Conservation (phyloP, 1,140 invertebrate species). For the Drosophila bocqueti region DNA sequence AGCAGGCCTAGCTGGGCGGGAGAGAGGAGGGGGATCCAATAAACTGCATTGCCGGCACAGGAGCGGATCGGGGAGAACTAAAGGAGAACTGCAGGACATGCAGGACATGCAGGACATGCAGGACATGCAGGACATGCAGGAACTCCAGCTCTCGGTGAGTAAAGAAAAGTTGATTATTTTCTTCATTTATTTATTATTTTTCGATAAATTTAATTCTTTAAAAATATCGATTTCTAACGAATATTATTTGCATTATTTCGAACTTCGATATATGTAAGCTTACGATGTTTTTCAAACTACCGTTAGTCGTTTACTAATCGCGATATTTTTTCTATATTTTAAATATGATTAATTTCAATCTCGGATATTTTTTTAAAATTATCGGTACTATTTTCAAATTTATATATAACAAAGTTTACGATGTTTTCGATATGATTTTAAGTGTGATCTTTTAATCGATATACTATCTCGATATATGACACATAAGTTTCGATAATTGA, state of each 20-base stretch:
- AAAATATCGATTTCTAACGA: too few relatives aligned
- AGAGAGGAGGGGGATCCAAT: background rate
- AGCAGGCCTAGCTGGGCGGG: background rate
- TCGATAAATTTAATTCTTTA: too few relatives aligned
- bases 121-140: background rate
- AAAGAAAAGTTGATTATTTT: too few relatives aligned
- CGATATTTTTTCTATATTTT: background rate
- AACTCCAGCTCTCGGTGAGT: background rate
- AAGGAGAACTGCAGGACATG: background rate
- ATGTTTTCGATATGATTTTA: background rate
- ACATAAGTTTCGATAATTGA: background rate
- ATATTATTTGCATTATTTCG: too few relatives aligned
- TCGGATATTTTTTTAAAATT: background rate
- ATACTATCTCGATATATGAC: background rate
- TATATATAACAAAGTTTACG: background rate
- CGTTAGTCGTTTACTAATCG: background rate
- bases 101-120: too few relatives aligned
- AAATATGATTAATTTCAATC: background rate
- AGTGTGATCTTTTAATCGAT: background rate
- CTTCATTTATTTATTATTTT: too few relatives aligned
- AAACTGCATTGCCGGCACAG: conserved; percentile 15
- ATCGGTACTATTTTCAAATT: background rate
- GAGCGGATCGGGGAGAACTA: background rate
- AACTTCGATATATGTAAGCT: background rate
- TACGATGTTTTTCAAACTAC: background rate